Evolutionary conservation across 2,113 vertebrate species (phyloP), one percentile per base, ranked within the genome.

Genomic region (Prietella phreatophila): DNA sequence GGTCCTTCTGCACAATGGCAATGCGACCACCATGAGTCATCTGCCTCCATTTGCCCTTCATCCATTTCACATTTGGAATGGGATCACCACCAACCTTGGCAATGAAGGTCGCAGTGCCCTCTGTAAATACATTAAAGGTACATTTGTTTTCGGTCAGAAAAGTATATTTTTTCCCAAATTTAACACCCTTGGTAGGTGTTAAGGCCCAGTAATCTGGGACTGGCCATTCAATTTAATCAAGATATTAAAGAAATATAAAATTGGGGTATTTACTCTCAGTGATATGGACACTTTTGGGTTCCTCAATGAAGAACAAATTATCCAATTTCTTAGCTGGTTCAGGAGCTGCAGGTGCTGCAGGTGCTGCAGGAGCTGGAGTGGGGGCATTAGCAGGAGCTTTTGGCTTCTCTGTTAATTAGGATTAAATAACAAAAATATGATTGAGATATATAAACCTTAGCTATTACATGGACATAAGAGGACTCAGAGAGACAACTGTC

Each of bases 31-130:
- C 98, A n/a, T 98, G 97, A 60, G 96, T 98, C 84, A 99, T 92
- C 65, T 99, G 98, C 73, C 98, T 96, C 98, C 98, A 99, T 92
- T 99, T 99, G 14, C 98, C 98, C 92, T 99, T 99, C 92, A 98
- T 96, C 98, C 98, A 99, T 91, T 99, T 99, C 69, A 99, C 98
- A 50, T 94, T 97, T 84, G 98, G 98, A 93, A 99, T 97, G 6
- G 98, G 98, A 89, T 99, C 98, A 7, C 98, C 98, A 20, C 97
- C 98, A 90, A 99, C 97, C 94, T 99, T 99, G 83, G 98, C 97
- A 83, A 96, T 96, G 93, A 99, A 99, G n/a, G 93, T 99, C 89
- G 98, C 98, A 1, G 95, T 95, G 14, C 96, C 95, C 95, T 99
- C 98, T 99, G 95, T 82, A 91, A 92, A 91, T 71, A 79, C 6